phyloP scores from a whole-genome alignment of 2,888 invertebrate species.

The Gortyna flavago region DNA sequence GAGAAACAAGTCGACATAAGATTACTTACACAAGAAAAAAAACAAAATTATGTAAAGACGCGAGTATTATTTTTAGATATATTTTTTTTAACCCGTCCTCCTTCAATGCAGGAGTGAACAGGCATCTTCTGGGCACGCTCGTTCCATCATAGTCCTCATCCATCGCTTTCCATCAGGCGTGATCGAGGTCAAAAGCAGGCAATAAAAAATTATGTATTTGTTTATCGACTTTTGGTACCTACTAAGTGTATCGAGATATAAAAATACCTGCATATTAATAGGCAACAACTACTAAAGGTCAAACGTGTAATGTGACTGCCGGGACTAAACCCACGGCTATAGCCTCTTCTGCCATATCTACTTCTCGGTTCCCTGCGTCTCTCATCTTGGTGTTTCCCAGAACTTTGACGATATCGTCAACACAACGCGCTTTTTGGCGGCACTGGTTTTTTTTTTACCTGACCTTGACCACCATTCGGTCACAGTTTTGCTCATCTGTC shows the following conservation, averaged over 20 bases:
- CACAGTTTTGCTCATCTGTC: background rate
- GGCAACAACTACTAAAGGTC: too few species aligned
- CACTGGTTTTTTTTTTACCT: background rate
- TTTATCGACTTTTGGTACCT: slow-evolving; percentile 24
- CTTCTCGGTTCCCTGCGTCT: background rate
- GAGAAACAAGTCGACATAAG: background rate
- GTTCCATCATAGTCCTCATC: too few species aligned
- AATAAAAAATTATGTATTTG: slow-evolving; percentile 16
- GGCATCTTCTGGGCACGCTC: too few species aligned
- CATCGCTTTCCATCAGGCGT: too few species aligned
- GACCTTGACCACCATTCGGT: background rate
- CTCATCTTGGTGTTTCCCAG: background rate
- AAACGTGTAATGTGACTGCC: background rate
- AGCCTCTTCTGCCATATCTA: background rate
- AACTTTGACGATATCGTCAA: background rate
- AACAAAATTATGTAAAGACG: background rate
- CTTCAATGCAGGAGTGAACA: too few species aligned
- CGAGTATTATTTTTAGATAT: slow-evolving; percentile 27
- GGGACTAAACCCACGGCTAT: background rate
- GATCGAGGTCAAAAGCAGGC: background rate
- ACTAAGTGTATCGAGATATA: slow-evolving; percentile 34
- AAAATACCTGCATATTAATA: slow-evolving; percentile 53
- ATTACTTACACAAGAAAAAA: background rate
- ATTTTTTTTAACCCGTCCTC: background rate
- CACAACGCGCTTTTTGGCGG: background rate